These are phyloP conservation scores for Acanthopleura granulata DNA, from an alignment of 2,888 invertebrate species.

Conservation along the genomic window DNA sequence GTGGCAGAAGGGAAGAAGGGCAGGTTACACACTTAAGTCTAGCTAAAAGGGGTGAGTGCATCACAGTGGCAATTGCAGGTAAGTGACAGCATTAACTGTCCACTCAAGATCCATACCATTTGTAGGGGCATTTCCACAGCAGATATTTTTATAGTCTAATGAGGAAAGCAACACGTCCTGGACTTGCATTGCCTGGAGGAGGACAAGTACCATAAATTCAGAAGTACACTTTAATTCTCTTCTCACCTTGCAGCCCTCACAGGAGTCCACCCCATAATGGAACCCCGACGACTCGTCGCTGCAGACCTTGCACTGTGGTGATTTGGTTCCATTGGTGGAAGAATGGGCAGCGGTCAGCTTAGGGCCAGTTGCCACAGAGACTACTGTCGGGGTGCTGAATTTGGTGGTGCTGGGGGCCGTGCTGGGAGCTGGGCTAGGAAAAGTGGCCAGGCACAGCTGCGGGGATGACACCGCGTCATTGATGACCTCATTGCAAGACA, in stretches of 20 bases:
- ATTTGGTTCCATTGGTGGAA: not conserved
- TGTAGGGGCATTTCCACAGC: too few species aligned
- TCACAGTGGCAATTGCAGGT: too few species aligned
- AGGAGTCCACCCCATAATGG: constrained; percentile 68
- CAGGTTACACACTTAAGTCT: too few species aligned
- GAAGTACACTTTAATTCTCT: too few species aligned
- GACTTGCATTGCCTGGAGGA: too few species aligned
- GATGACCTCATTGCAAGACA: not conserved
- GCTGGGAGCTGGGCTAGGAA: not conserved
- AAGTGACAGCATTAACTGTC: too few species aligned
- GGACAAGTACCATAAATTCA: too few species aligned
- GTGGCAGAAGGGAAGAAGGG: too few species aligned
- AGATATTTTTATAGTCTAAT: too few species aligned
- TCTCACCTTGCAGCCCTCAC: constrained; percentile 68
- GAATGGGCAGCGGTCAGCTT: not conserved
- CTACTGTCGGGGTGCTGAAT: constrained; percentile 1
- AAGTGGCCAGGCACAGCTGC: not conserved
- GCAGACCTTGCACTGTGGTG: constrained; percentile 64
- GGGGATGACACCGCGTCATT: not conserved
- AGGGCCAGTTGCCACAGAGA: not conserved
- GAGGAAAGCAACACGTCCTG: too few species aligned
- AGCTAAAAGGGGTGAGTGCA: too few species aligned
- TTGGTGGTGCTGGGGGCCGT: not conserved
- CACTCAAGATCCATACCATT: too few species aligned
- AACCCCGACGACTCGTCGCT: constrained; percentile 67